Conservation (phyloP, 2,888 invertebrate species). For the Creontiades dilutus region DNA sequence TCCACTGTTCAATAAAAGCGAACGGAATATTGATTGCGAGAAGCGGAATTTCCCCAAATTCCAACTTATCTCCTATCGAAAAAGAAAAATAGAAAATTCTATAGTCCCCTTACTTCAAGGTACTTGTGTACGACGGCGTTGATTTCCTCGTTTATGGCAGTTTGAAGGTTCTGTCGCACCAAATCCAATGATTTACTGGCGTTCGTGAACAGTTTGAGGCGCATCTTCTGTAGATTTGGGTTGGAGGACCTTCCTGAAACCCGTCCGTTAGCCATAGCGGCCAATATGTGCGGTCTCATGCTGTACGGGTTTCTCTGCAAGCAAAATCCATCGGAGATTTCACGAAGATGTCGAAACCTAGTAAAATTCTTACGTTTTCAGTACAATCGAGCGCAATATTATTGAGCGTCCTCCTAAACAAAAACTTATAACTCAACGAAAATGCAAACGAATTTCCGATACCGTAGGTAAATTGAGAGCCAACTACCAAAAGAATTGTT, state of each 20-base stretch:
- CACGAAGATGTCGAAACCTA: no score
- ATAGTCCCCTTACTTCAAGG: constrained; percentile 82
- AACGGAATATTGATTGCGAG: background rate
- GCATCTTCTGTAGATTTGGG: constrained; percentile 78
- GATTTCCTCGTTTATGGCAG: constrained; percentile 88
- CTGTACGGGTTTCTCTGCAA: constrained; percentile 82
- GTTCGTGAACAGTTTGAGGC: constrained; percentile 81
- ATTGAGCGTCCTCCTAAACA: no score
- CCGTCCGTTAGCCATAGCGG: constrained; percentile 83
- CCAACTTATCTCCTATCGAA: background rate
- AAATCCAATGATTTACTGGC: constrained; percentile 87
- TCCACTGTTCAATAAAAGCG: no score
- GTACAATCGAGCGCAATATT: no score
- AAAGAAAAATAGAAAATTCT: background rate
- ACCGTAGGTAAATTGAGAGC: no score
- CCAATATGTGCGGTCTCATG: constrained; percentile 86
- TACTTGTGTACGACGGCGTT: constrained; percentile 88
- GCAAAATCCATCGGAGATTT: constrained; percentile 27
- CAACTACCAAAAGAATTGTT: no score
- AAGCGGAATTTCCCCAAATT: background rate
- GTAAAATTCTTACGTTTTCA: no score
- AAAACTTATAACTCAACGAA: no score
- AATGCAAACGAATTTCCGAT: no score
- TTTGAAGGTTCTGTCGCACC: constrained; percentile 87
- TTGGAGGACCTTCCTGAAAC: constrained; percentile 76